Evolutionary conservation across 1,140 invertebrate genomes (phyloP).

Genomic region (Neodiprion virginianus): DNA sequence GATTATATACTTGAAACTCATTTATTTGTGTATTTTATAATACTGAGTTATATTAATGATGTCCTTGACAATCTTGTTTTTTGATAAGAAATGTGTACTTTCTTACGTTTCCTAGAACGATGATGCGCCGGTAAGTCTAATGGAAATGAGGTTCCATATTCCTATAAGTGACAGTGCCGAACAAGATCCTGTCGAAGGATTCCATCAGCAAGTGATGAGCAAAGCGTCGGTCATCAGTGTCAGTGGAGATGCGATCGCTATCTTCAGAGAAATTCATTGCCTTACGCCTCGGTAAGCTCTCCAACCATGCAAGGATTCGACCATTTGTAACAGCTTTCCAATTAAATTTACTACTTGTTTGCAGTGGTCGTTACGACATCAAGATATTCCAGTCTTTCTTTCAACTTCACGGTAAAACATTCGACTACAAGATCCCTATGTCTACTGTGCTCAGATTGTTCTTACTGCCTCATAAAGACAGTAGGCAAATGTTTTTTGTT

Average conservation of each 20-base stretch:
- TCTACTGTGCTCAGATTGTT: slow-evolving; percentile 94
- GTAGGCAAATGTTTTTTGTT: slow-evolving; percentile 99
- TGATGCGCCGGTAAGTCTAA: slow-evolving; percentile 94
- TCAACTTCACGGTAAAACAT: slow-evolving; percentile 99
- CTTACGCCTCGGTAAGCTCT: slow-evolving; percentile 88
- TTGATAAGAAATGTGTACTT: background rate
- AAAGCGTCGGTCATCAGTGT: slow-evolving; percentile 98
- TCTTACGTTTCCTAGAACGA: slow-evolving; percentile 77
- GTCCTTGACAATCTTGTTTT: slow-evolving; percentile 23
- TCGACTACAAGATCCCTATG: slow-evolving; percentile 99
- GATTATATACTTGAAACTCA: slow-evolving; percentile 8
- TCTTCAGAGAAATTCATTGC: slow-evolving; percentile 96
- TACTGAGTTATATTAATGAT: background rate
- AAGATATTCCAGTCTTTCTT: slow-evolving; percentile 98
- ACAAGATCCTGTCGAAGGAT: slow-evolving; percentile 91
- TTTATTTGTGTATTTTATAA: slow-evolving; percentile 10
- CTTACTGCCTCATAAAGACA: slow-evolving; percentile 96
- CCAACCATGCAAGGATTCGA: background rate
- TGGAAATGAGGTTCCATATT: slow-evolving; percentile 98
- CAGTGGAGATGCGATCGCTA: slow-evolving; percentile 96
- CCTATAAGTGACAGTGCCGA: slow-evolving; percentile 86
- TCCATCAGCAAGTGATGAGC: slow-evolving; percentile 94
- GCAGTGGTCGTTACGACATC: slow-evolving; percentile 98
- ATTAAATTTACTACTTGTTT: slow-evolving; percentile 45
- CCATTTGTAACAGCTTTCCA: slow-evolving; percentile 9